Evolutionary conservation across 2,888 invertebrate genomes (phyloP).

Genomic region (Therioaphis trifolii): DNA sequence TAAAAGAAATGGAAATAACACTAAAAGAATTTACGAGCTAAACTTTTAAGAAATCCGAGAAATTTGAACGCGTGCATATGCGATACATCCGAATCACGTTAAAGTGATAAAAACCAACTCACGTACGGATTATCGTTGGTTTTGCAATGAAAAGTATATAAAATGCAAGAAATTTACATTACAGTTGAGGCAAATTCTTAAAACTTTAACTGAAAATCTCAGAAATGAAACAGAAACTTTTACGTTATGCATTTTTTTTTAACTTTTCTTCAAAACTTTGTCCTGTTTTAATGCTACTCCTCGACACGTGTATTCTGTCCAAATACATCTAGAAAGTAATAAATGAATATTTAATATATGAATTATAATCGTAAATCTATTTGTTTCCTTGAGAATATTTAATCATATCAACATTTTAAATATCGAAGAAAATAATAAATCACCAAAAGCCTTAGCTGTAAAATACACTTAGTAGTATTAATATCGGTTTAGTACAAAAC

Average conservation of each 20-base stretch:
- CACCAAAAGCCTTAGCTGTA: too few species aligned
- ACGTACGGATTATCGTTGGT: slow-evolving; percentile 49
- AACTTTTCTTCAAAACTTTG: slow-evolving; percentile 40
- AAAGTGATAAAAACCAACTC: slow-evolving; percentile 54
- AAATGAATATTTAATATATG: too few species aligned
- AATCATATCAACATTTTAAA: too few species aligned
- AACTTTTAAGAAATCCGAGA: slow-evolving; percentile 32
- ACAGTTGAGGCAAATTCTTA: slow-evolving; percentile 37
- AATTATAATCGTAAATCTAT: too few species aligned
- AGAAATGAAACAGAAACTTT: slow-evolving; percentile 30
- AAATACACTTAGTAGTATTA: too few species aligned
- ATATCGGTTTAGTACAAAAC: too few species aligned
- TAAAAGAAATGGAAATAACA: slow-evolving; percentile 16
- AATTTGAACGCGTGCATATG: background rate
- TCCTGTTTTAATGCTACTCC: slow-evolving; percentile 15
- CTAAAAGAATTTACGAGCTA: slow-evolving; percentile 13
- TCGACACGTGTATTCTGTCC: background rate
- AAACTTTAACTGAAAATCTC: slow-evolving; percentile 45
- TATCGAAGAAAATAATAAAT: too few species aligned
- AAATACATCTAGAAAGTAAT: too few species aligned
- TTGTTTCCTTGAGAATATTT: too few species aligned
- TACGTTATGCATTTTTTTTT: slow-evolving; percentile 23
- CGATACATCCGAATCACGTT: slow-evolving; percentile 45
- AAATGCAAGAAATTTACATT: slow-evolving; percentile 56
- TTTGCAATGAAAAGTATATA: slow-evolving; percentile 48